phyloP scores from a whole-genome alignment of 2,113 vertebrate species.

The Hipposideros armiger region DNA sequence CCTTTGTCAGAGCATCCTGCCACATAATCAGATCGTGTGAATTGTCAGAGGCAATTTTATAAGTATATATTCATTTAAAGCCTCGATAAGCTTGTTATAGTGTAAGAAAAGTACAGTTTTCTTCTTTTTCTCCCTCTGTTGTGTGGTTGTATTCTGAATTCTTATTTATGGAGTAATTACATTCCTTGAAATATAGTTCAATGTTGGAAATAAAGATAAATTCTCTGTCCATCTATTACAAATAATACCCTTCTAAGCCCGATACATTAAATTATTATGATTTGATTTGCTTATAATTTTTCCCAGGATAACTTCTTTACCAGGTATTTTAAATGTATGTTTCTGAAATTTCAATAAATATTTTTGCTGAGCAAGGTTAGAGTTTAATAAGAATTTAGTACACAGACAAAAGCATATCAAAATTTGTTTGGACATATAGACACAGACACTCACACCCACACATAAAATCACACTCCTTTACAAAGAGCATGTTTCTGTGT shows the following conservation, averaged over 20 bases:
- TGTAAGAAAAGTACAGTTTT: conserved; percentile 75
- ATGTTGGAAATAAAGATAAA: conserved; percentile 64
- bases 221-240: conserved; percentile 46
- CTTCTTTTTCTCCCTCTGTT: conserved; percentile 59
- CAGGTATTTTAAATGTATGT: conserved; percentile 64
- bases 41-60: conserved; percentile 87
- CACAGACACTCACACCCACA: neutral
- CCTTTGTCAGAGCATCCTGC: conserved; percentile 86
- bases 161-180: conserved; percentile 77
- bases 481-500: neutral
- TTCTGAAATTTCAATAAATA: conserved; percentile 59
- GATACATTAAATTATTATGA: conserved; percentile 52
- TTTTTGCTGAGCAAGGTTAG: conserved; percentile 42
- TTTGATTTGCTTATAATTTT: conserved; percentile 72
- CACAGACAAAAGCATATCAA: neutral
- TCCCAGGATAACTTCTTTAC: conserved; percentile 25
- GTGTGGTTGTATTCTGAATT: conserved; percentile 71
- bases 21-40: conserved; percentile 87
- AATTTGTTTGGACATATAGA: neutral
- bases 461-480: neutral
- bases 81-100: conserved; percentile 78
- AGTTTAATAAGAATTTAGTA: conserved; percentile 42
- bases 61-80: conserved; percentile 87
- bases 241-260: conserved; percentile 36
- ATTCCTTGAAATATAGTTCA: conserved; percentile 76